Base-by-base conservation (phyloP, 2,797 vertebrate genomes). In the Phoxinus dragarum region DNA sequence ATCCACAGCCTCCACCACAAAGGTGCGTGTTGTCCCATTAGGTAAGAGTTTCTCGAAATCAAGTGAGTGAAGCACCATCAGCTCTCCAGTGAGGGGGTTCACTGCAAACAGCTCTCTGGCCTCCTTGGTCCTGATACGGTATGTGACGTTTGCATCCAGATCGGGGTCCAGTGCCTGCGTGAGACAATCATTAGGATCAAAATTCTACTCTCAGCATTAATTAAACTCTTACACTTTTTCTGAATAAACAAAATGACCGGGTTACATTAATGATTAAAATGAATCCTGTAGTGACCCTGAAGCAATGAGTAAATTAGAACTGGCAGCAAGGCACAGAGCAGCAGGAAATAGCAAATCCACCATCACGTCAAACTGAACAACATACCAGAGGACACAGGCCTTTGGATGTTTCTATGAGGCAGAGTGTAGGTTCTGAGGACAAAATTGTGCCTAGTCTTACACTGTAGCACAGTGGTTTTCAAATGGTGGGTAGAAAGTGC, bases 1-100 rank as follows among this genome's bases (percentile, higher is more conserved):
- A 81, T 98, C 97, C 0, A 95, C 91, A 61, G 98, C 98, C 91
- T 99, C 98, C 42, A 99, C 97, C 0, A 96, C 94, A 90, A 99
- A 98, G 1, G 95, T 97, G 91, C 96, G 97, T 0, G 91, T 94
- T 38, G 96, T 95, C 21, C 96, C 95, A 0, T 94, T 89, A 44
- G 94, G 92, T 16, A 88, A 87, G 87, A 98, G 95, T 1, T 95
- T 94, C 86, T 99, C 98, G 1, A 95, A 99, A 95, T 99, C 98
- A 90, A 99, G 91, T 64, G 94, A 95, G 90, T 95, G 93, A 42
- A 94, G 88, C 72, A 97, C 95, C 0, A 95, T 96, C 38, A 99
- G 88, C 86, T 97, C 94, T 86, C 98, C 98, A 0, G 96, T 97
- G 47, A 94, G 85, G 1, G 95, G 94, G 92, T 98, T 84, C 14